phyloP scores from a whole-genome alignment of 2,113 vertebrate genomes.

The Neogale vison region DNA sequence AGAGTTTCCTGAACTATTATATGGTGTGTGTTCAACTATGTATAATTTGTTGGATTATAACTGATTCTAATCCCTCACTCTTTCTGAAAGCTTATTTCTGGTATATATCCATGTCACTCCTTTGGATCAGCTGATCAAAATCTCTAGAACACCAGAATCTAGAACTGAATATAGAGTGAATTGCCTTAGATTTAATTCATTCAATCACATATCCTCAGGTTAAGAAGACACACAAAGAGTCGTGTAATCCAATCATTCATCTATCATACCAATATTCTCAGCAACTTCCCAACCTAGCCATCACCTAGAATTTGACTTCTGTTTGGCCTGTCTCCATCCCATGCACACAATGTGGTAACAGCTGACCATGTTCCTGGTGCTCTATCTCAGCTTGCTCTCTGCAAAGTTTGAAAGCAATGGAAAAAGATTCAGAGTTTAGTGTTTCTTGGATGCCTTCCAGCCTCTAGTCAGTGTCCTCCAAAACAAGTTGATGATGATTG shows the following conservation, averaged over 20 bases:
- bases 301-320: neutral
- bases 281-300: neutral
- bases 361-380: neutral
- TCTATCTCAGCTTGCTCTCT: neutral
- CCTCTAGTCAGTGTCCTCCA: neutral
- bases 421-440: neutral
- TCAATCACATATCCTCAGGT: neutral
- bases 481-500: neutral
- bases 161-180: neutral
- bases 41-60: neutral
- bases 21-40: neutral
- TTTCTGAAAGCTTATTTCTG: neutral
- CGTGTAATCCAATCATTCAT: neutral
- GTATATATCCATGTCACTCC: neutral
- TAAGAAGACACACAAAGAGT: neutral
- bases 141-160: neutral
- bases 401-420: neutral
- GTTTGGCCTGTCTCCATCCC: neutral
- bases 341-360: fast-evolving
- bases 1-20: neutral
- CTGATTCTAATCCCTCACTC: neutral
- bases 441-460: neutral
- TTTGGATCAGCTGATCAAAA: neutral
- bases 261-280: neutral
- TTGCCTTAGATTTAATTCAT: neutral